These are phyloP conservation scores for Scaptomyza graminum DNA, from an alignment of 1,140 invertebrate species.

Conservation along the genomic window DNA sequence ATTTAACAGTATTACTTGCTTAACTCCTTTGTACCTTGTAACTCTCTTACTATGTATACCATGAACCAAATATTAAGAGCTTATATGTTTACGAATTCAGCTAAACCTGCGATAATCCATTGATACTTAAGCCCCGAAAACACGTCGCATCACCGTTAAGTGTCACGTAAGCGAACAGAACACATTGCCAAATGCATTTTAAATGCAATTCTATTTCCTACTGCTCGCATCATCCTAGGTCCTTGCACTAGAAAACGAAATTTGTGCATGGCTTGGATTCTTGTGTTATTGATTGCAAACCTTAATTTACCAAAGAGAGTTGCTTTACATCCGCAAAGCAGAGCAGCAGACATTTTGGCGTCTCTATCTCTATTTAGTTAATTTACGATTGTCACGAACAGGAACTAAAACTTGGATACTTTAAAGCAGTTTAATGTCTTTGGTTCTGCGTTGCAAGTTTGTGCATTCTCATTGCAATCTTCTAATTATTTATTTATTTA, in stretches of 20 bases:
- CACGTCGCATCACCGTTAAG: slow-evolving; percentile 18
- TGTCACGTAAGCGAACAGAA: slow-evolving; percentile 30
- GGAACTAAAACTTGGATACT: slow-evolving; percentile 1
- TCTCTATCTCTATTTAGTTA: slow-evolving; percentile 34
- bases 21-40: not conserved
- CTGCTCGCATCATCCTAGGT: slow-evolving; percentile 19
- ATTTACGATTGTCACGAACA: slow-evolving; percentile 56
- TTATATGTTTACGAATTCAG: slow-evolving; percentile 22
- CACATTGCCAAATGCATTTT: slow-evolving; percentile 62
- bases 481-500: too few species aligned
- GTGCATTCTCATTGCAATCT: not conserved
- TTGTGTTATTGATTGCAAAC: slow-evolving; percentile 57
- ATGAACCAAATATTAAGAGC: not conserved
- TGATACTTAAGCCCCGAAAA: slow-evolving; percentile 21
- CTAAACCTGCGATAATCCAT: slow-evolving; percentile 53
- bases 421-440: not conserved
- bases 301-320: slow-evolving; percentile 55
- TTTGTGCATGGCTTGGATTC: slow-evolving; percentile 15
- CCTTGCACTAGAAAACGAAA: slow-evolving; percentile 5
- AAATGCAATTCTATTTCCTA: slow-evolving; percentile 76
- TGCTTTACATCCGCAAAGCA: not conserved
- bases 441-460: not conserved
- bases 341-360: slow-evolving; percentile 5
- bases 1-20: too few species aligned
- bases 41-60: not conserved